These are phyloP conservation scores for Bemisia tabaci DNA, from an alignment of 1,140 invertebrate species.

Conservation along the genomic window DNA sequence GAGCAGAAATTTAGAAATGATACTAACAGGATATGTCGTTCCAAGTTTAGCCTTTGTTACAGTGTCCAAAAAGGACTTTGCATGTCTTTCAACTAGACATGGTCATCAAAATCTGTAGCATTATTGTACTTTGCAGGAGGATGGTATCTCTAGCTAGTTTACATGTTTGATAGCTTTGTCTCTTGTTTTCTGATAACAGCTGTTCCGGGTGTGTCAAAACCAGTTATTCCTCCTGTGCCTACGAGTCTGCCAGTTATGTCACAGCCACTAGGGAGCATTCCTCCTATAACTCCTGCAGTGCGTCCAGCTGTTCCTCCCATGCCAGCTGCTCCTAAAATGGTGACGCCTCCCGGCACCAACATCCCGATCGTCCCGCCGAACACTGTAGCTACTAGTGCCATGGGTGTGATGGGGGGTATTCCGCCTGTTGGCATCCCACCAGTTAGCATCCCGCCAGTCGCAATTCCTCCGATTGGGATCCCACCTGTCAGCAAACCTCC, in stretches of 20 bases:
- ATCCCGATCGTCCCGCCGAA: neutral
- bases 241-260: slow-evolving; percentile 14
- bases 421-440: neutral
- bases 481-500: neutral
- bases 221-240: slow-evolving; percentile 23
- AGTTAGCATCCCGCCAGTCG: neutral
- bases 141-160: no score
- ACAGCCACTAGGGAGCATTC: slow-evolving; percentile 1
- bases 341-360: neutral
- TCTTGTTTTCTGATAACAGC: no score
- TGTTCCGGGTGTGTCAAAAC: slow-evolving; percentile 7
- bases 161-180: no score
- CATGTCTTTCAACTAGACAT: no score
- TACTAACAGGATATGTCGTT: no score
- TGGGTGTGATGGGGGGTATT: neutral
- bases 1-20: no score
- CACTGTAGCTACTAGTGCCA: neutral
- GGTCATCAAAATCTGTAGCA: no score
- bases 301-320: slow-evolving; percentile 22
- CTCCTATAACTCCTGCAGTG: slow-evolving; percentile 11
- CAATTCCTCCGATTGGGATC: neutral
- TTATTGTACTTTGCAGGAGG: no score
- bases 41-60: no score
- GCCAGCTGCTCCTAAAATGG: slow-evolving; percentile 14
- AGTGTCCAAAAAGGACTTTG: no score